Conservation (phyloP, 2,888 invertebrate genomes). For the Lasioglossum villosulum region DNA sequence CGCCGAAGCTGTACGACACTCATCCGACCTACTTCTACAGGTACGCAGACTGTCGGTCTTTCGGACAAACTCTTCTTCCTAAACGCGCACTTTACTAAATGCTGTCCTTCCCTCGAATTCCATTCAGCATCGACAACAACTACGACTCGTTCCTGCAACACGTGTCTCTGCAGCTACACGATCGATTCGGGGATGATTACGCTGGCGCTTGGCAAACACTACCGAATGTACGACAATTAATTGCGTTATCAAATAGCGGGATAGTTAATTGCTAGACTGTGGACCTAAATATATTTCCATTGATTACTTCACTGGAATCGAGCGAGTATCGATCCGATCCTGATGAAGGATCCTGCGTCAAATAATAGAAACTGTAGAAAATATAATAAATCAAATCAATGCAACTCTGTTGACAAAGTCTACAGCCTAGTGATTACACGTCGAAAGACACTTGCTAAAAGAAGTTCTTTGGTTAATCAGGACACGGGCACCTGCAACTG, state of each 20-base stretch:
- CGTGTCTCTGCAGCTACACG: slow-evolving; percentile 77
- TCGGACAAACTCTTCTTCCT: not conserved
- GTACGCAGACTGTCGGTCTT: slow-evolving; percentile 51
- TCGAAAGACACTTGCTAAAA: not conserved
- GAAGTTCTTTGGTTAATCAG: slow-evolving; percentile 75
- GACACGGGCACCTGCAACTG: slow-evolving; percentile 86
- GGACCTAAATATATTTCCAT: not conserved
- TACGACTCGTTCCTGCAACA: slow-evolving; percentile 76
- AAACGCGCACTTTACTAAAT: not conserved
- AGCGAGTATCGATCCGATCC: not conserved
- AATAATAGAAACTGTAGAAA: not conserved
- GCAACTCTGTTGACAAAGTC: not conserved
- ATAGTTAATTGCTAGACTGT: not conserved
- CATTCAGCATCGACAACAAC: slow-evolving; percentile 73
- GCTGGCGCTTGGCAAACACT: slow-evolving; percentile 79
- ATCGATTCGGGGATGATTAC: slow-evolving; percentile 78
- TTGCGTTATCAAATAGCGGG: not conserved
- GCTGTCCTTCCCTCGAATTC: not conserved
- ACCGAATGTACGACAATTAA: slow-evolving; percentile 74
- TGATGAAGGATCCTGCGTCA: not conserved
- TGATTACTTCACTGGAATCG: not conserved
- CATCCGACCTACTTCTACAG: slow-evolving; percentile 84
- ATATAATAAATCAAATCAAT: not conserved
- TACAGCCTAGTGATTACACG: not conserved
- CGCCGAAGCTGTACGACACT: slow-evolving; percentile 85